Percentiles rank a stretch among this genome's conserved stretches.
phyloP scores from a whole-genome alignment of 2,888 invertebrate species.

The Dasysyrphus albostriatus region DNA sequence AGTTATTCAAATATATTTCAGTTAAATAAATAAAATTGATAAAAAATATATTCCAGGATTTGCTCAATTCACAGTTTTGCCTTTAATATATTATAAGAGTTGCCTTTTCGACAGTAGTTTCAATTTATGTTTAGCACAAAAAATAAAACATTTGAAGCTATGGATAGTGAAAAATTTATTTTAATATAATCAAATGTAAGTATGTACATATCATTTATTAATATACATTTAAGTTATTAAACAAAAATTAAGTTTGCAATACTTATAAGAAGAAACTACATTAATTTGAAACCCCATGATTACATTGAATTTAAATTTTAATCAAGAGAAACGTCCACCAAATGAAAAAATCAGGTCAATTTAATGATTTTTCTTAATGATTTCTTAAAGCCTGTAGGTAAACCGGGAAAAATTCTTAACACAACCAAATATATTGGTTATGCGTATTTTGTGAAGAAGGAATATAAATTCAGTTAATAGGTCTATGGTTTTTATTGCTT shows the following conservation, averaged over 20 bases:
- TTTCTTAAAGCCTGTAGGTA: not conserved
- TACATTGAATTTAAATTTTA: no score
- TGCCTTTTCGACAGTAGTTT: slow-evolving; percentile 64
- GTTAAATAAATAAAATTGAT: not conserved
- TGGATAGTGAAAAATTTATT: slow-evolving; percentile 51
- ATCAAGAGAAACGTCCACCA: not conserved
- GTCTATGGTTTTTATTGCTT: no score
- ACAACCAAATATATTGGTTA: not conserved
- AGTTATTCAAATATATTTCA: slow-evolving; percentile 25
- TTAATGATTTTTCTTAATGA: slow-evolving; percentile 9
- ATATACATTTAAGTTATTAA: not conserved
- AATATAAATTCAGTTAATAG: not conserved
- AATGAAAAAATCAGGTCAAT: not conserved
- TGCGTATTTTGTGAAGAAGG: not conserved
- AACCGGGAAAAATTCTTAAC: not conserved
- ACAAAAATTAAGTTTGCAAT: not conserved
- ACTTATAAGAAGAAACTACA: not conserved
- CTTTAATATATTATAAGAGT: slow-evolving; percentile 41
- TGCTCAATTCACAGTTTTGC: slow-evolving; percentile 60
- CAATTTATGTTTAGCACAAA: slow-evolving; percentile 30
- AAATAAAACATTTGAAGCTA: slow-evolving; percentile 34
- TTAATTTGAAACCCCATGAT: no score
- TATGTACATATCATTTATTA: not conserved
- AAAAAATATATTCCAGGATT: slow-evolving; percentile 30
- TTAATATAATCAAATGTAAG: slow-evolving; percentile 25